Conservation (phyloP, 2,113 vertebrate species). For the Datnioides undecimradiatus region DNA sequence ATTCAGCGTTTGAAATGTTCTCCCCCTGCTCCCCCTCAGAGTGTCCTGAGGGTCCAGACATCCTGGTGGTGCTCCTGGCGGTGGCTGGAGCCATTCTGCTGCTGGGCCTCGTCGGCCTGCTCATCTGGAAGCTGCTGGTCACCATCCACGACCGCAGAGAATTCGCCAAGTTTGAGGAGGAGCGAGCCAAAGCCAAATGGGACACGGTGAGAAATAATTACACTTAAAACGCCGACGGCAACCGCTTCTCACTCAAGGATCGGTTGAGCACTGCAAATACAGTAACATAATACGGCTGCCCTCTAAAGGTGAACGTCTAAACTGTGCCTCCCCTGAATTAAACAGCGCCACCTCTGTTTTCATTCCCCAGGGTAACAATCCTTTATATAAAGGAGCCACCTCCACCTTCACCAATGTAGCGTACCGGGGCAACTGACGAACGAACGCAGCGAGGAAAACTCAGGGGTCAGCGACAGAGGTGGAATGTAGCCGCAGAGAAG, state of each 20-base stretch:
- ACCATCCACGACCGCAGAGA: slow-evolving; percentile 94
- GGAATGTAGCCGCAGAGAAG: slow-evolving; percentile 55
- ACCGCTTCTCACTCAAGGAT: not conserved
- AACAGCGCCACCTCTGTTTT: slow-evolving; percentile 5
- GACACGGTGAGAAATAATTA: slow-evolving; percentile 88
- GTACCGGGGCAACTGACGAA: slow-evolving; percentile 85
- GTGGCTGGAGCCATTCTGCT: slow-evolving; percentile 91
- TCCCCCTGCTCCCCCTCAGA: slow-evolving; percentile 77
- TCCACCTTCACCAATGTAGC: slow-evolving; percentile 96
- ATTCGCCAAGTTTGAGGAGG: slow-evolving; percentile 94
- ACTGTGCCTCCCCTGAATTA: not conserved
- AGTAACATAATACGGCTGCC: slow-evolving; percentile 4
- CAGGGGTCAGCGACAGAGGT: slow-evolving; percentile 56
- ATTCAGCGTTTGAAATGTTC: not conserved
- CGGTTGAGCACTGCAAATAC: not conserved
- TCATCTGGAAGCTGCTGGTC: slow-evolving; percentile 97
- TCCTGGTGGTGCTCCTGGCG: slow-evolving; percentile 87
- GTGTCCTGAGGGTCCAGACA: slow-evolving; percentile 90
- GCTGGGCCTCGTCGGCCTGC: slow-evolving; percentile 88
- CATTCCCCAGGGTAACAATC: slow-evolving; percentile 91
- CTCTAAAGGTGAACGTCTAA: slow-evolving; percentile 25
- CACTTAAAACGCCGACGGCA: not conserved
- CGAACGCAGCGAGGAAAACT: slow-evolving; percentile 39
- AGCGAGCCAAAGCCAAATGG: slow-evolving; percentile 93
- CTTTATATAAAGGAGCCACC: slow-evolving; percentile 93